Conservation (phyloP, 2,113 vertebrate species). For the Genyomyrus donnyi region DNA sequence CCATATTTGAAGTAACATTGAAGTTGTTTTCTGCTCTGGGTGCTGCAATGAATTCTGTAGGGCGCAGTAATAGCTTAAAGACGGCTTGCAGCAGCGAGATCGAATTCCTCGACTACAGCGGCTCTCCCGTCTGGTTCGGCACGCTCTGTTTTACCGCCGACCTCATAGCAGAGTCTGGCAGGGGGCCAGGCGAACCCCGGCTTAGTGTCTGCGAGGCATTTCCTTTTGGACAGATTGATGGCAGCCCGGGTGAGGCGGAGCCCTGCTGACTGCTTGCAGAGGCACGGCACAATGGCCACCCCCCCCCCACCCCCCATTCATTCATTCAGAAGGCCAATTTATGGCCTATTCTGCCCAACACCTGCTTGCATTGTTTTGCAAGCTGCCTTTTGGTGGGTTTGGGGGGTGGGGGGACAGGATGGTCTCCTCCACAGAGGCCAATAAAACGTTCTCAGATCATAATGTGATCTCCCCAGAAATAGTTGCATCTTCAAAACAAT, state of each 20-base stretch:
- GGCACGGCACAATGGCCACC: conserved; percentile 47
- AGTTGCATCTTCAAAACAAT: neutral
- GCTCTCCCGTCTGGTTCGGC: conserved; percentile 35
- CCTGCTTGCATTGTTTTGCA: conserved; percentile 50
- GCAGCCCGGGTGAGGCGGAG: neutral
- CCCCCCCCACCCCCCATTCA: conserved; percentile 35
- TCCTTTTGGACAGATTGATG: neutral
- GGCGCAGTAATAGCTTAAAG: neutral
- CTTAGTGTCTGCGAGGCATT: neutral
- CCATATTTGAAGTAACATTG: neutral
- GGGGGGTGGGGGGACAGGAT: neutral
- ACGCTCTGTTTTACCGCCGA: conserved; percentile 46
- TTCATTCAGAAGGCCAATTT: conserved; percentile 54
- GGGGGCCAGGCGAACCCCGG: neutral
- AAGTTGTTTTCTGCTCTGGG: neutral
- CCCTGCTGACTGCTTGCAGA: conserved; percentile 23
- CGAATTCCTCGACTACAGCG: conserved; percentile 17
- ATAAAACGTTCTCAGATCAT: neutral
- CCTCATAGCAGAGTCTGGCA: neutral
- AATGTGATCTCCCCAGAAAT: neutral
- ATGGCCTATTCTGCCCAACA: conserved; percentile 53
- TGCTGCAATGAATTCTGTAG: neutral
- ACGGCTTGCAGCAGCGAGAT: neutral
- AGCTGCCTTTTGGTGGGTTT: conserved; percentile 36
- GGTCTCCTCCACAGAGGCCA: neutral